Conservation (phyloP, 2,888 invertebrate species). For the Bruchidius siliquastri region DNA sequence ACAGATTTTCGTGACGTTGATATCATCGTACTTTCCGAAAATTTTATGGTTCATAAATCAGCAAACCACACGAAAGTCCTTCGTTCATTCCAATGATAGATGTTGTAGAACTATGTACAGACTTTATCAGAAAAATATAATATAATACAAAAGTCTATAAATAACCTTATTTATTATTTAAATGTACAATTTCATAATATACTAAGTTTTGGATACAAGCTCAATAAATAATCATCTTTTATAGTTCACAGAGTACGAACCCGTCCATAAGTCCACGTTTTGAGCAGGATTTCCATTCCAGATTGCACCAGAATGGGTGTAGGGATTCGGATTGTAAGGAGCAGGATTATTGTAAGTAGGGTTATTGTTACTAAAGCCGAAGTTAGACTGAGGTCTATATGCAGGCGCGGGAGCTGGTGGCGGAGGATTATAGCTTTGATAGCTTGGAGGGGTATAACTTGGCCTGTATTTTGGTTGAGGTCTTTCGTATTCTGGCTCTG, state of each 20-base stretch:
- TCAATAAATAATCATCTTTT: conserved; percentile 27
- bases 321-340: conserved; percentile 12
- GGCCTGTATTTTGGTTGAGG: conserved; percentile 28
- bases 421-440: conserved; percentile 24
- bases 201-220: not conserved
- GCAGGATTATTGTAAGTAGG: conserved; percentile 10
- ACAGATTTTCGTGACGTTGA: no score
- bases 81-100: no score
- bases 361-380: conserved; percentile 33
- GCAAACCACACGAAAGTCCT: no score
- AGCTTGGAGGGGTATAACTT: conserved; percentile 27
- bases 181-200: not conserved
- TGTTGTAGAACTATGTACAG: not conserved
- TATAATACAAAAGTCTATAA: not conserved
- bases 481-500: conserved; percentile 40
- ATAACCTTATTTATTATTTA: not conserved
- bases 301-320: conserved; percentile 13
- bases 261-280: conserved; percentile 67
- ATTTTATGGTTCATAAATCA: no score
- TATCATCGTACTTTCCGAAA: no score
- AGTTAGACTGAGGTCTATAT: conserved; percentile 40
- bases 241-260: conserved; percentile 75
- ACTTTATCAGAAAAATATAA: not conserved
- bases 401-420: conserved; percentile 43
- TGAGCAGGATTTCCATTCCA: conserved; percentile 63